phyloP scores from a whole-genome alignment of 2,888 invertebrate species.

The Dendrolimus pini region DNA sequence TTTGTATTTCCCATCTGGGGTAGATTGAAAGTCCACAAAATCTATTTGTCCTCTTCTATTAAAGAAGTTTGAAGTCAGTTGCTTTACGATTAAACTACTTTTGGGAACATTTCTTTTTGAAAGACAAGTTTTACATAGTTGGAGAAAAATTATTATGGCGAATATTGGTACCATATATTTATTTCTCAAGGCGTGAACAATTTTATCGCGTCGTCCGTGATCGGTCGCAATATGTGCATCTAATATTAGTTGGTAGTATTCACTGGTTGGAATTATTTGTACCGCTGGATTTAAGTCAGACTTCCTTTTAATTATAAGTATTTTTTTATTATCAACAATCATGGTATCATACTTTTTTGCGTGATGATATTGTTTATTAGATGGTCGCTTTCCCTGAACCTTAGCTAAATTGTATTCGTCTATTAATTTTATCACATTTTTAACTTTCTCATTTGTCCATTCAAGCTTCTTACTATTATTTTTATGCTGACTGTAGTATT shows the following conservation, averaged over 20 bases:
- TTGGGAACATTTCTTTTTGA: no score
- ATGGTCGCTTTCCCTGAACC: conserved; percentile 5
- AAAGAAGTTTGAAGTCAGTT: conserved; percentile 24
- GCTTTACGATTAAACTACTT: conserved; percentile 21
- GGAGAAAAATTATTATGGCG: no score
- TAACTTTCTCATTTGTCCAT: conserved; percentile 11
- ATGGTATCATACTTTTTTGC: conserved; percentile 18
- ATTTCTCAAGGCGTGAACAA: conserved; percentile 15
- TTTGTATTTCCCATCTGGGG: conserved; percentile 28
- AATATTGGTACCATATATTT: conserved; percentile 15
- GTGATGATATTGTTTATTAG: conserved; percentile 12
- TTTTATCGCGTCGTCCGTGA: conserved; percentile 25
- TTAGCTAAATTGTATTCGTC: conserved; percentile 5
- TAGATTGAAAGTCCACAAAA: conserved; percentile 16
- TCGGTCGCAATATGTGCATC: conserved; percentile 19
- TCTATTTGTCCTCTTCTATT: conserved; percentile 30
- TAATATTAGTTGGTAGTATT: conserved; percentile 17
- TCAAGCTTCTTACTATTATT: conserved; percentile 11
- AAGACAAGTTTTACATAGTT: no score
- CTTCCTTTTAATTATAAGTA: conserved; percentile 16
- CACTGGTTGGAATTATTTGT: conserved; percentile 14
- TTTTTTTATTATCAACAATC: neutral
- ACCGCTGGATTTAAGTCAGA: conserved; percentile 9
- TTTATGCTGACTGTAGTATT: conserved; percentile 9
- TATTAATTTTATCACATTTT: conserved; percentile 10